A percentile compares a stretch with the other conserved stretches of the same genome.
Conservation (phyloP, 2,888 invertebrate genomes). For the Podabrus alpinus region DNA sequence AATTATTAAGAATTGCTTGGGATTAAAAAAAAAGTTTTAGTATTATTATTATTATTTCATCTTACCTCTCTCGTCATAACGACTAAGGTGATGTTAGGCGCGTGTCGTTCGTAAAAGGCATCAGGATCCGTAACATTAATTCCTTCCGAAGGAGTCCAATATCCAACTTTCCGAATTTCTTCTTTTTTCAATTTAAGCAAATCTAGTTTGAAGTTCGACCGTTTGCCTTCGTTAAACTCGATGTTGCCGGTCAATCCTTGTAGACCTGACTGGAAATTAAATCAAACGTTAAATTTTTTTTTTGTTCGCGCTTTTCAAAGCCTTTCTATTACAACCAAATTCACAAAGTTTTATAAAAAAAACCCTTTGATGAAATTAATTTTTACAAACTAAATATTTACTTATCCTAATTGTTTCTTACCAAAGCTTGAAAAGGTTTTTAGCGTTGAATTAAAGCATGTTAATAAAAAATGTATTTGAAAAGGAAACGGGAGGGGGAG, state of each 20-base stretch:
- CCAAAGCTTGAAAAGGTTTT: too few species aligned
- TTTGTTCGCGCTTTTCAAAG: background rate
- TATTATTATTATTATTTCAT: slow-evolving; percentile 22
- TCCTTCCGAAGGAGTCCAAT: slow-evolving; percentile 76
- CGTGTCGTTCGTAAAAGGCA: slow-evolving; percentile 81
- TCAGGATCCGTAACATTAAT: slow-evolving; percentile 83
- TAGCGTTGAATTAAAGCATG: too few species aligned
- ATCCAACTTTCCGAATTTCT: slow-evolving; percentile 78
- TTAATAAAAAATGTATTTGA: too few species aligned
- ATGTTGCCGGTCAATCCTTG: slow-evolving; percentile 88
- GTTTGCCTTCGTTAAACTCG: slow-evolving; percentile 81
- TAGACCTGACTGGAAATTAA: slow-evolving; percentile 68
- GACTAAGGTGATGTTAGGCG: slow-evolving; percentile 83
- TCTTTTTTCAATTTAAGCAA: slow-evolving; percentile 80
- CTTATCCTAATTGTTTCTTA: background rate
- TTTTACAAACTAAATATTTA: background rate
- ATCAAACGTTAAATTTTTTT: slow-evolving; percentile 1
- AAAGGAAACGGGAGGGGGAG: too few species aligned
- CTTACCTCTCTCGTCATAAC: slow-evolving; percentile 89
- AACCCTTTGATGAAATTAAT: background rate
- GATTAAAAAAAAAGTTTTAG: background rate
- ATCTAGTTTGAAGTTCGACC: slow-evolving; percentile 84
- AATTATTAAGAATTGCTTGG: background rate
- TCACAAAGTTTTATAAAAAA: background rate
- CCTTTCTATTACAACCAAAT: background rate